Evolutionary conservation across 2,888 invertebrate genomes (phyloP).

Genomic region (Coleophora deauratella): DNA sequence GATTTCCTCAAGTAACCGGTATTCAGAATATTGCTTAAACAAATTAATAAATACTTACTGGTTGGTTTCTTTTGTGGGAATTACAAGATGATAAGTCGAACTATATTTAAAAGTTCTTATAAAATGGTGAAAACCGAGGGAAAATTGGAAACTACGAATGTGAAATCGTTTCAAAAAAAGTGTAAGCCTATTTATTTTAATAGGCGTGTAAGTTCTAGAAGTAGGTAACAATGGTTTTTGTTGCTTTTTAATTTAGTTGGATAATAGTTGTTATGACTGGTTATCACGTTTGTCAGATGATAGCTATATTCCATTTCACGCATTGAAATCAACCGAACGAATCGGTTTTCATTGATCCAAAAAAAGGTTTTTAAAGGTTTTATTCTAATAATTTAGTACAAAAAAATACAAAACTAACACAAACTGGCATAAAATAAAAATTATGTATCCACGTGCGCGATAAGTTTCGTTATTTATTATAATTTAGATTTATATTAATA

Average conservation of each 20-base stretch:
- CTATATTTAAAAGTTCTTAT: conserved; percentile 13
- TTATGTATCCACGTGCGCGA: no score
- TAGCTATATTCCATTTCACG: conserved; percentile 22
- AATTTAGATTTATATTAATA: no score
- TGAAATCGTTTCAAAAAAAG: conserved; percentile 18
- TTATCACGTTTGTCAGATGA: conserved; percentile 40
- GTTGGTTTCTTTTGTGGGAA: not conserved
- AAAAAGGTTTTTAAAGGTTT: no score
- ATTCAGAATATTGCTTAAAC: no score
- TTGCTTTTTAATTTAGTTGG: conserved; percentile 19
- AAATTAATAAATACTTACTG: no score
- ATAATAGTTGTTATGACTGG: conserved; percentile 14
- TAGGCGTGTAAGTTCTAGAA: not conserved
- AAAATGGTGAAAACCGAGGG: conserved; percentile 16
- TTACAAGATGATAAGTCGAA: no score
- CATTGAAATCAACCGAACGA: conserved; percentile 2
- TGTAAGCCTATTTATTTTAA: conserved; percentile 3
- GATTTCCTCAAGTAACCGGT: no score
- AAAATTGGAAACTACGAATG: conserved; percentile 19
- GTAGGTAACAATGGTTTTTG: not conserved
- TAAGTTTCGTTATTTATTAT: no score
- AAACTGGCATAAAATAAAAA: no score
- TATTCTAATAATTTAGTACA: no score
- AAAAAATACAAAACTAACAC: no score
- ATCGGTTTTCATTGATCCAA: no score